Conservation (phyloP, 2,888 invertebrate species). For the Liopterus haemorrhoidalis region DNA sequence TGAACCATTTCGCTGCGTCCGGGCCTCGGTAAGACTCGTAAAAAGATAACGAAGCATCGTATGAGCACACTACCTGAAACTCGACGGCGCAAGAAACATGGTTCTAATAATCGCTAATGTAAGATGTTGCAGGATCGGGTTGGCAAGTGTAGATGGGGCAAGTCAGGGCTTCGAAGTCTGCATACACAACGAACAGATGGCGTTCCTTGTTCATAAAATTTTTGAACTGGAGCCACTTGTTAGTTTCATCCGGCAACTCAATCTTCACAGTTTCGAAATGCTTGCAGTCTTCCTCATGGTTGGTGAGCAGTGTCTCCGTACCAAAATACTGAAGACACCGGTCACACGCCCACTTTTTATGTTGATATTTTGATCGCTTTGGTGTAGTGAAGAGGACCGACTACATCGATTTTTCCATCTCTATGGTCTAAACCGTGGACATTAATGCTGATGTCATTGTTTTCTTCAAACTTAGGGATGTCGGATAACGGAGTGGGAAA, state of each 20-base stretch:
- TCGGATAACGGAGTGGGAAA: conserved; percentile 14
- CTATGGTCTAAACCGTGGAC: conserved; percentile 18
- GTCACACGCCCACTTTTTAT: conserved; percentile 8
- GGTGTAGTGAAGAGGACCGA: conserved; percentile 12
- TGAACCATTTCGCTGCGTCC: conserved; percentile 11
- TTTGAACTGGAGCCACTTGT: conserved; percentile 7
- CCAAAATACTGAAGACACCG: conserved; percentile 17
- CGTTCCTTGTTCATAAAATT: conserved; percentile 9
- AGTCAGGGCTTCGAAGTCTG: conserved; percentile 16
- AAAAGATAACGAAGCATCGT: conserved; percentile 9
- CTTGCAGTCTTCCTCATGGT: conserved; percentile 7
- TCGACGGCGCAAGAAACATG: conserved; percentile 26
- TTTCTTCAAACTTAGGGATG: conserved; percentile 24
- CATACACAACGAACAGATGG: conserved; percentile 15
- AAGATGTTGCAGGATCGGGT: conserved; percentile 1
- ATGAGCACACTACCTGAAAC: conserved; percentile 23
- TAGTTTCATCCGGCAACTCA: conserved; percentile 2
- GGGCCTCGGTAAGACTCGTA: conserved; percentile 13
- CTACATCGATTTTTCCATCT: neutral
- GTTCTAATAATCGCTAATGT: conserved; percentile 10
- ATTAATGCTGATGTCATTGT: conserved; percentile 21
- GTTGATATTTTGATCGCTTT: conserved; percentile 6
- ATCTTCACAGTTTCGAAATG: conserved; percentile 10
- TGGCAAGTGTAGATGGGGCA: conserved; percentile 2
- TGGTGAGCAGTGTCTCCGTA: neutral